These are phyloP conservation scores for Catocala fraxini DNA, from an alignment of 2,888 invertebrate species.

Conservation along the genomic window DNA sequence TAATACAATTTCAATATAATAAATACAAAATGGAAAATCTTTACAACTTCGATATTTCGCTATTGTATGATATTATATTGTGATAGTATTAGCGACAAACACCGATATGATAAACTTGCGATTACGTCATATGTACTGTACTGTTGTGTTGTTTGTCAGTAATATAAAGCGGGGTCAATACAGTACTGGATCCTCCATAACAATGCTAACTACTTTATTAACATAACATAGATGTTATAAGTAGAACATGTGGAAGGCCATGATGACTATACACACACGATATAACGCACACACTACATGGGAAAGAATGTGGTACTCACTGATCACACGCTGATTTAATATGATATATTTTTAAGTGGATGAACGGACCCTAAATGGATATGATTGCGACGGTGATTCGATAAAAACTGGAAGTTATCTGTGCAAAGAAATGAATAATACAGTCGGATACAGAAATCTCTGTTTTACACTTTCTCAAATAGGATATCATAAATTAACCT, in stretches of 20 bases:
- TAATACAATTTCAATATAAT: too few relatives aligned
- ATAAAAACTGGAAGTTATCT: slow-evolving; percentile 41
- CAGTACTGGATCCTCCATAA: slow-evolving; percentile 71
- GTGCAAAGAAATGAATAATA: slow-evolving; percentile 31
- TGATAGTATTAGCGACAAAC: background rate
- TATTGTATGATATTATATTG: too few relatives aligned
- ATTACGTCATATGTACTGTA: slow-evolving; percentile 33
- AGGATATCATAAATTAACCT: slow-evolving; percentile 14
- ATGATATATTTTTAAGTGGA: slow-evolving; percentile 51
- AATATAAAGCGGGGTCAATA: slow-evolving; percentile 69
- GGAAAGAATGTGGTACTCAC: slow-evolving; percentile 39
- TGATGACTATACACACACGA: slow-evolving; percentile 38
- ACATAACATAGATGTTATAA: slow-evolving; percentile 78
- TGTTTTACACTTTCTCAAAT: slow-evolving; percentile 22
- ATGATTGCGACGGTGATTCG: slow-evolving; percentile 30
- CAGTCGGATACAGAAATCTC: slow-evolving; percentile 23
- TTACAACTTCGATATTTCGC: too few relatives aligned
- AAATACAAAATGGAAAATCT: too few relatives aligned
- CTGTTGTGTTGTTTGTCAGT: slow-evolving; percentile 26
- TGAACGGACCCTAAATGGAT: slow-evolving; percentile 41
- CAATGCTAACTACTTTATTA: slow-evolving; percentile 85
- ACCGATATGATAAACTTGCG: slow-evolving; percentile 21
- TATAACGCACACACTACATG: slow-evolving; percentile 19
- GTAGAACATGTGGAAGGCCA: slow-evolving; percentile 78
- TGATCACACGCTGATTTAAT: slow-evolving; percentile 41